These are phyloP conservation scores for Agrotis puta DNA, from an alignment of 2,888 invertebrate genomes.

Conservation along the genomic window DNA sequence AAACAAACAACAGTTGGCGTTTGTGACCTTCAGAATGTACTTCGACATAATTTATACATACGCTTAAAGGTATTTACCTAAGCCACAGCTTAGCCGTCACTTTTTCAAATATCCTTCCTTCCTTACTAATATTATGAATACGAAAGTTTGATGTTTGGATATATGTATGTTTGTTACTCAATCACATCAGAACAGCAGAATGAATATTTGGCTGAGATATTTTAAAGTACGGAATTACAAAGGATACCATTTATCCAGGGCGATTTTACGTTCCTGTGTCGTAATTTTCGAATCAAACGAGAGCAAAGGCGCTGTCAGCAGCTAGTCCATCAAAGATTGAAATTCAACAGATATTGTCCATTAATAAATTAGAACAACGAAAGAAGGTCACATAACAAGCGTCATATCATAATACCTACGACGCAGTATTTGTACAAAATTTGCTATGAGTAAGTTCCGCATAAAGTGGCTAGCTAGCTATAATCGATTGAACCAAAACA, in stretches of 20 bases:
- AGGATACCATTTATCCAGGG: too few species aligned
- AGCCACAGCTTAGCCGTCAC: neutral
- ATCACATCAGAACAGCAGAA: too few species aligned
- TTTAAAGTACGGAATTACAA: too few species aligned
- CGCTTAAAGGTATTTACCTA: neutral
- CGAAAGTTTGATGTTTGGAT: too few species aligned
- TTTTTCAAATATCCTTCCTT: conserved; percentile 7
- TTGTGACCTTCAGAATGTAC: conserved; percentile 7
- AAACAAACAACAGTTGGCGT: neutral
- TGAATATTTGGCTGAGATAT: too few species aligned
- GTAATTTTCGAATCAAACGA: too few species aligned
- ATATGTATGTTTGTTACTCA: too few species aligned
- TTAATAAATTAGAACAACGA: neutral
- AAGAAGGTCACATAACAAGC: conserved; percentile 11
- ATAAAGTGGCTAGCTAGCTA: neutral
- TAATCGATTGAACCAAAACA: conserved; percentile 27
- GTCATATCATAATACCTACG: conserved; percentile 8
- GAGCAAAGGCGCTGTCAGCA: too few species aligned
- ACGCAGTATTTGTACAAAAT: conserved; percentile 24
- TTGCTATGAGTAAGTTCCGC: conserved; percentile 17
- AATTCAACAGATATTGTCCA: neutral
- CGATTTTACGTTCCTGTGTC: too few species aligned
- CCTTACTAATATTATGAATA: too few species aligned
- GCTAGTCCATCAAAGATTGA: conserved; percentile 10
- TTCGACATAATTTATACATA: conserved; percentile 18